Evolutionary conservation across 2,113 vertebrate species (phyloP).

Genomic region (Azemiops feae): DNA sequence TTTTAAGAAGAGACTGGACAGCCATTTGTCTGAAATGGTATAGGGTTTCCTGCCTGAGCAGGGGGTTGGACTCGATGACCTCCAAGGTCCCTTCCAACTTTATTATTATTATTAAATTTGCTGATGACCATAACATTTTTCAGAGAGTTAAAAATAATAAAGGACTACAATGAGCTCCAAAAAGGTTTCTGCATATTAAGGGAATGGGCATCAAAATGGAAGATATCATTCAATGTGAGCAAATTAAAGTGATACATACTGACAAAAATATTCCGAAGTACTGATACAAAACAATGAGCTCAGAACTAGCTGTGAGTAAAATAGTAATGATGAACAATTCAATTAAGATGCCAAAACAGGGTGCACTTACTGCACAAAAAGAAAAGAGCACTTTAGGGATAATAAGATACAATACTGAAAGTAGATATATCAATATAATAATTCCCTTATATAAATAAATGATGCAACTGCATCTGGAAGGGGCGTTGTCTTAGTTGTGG

Average conservation of each 20-base stretch:
- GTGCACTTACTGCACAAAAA: not conserved
- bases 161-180: not conserved
- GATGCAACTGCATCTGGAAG: not conserved
- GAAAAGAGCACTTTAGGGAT: not conserved
- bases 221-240: not conserved
- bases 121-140: not conserved
- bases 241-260: not conserved
- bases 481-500: too few relatives aligned
- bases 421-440: not conserved
- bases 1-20: too few relatives aligned
- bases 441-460: not conserved
- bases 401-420: not conserved
- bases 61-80: too few relatives aligned
- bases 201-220: not conserved
- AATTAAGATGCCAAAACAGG: not conserved
- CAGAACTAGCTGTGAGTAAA: not conserved
- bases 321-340: not conserved
- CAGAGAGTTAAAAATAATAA: not conserved
- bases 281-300: not conserved
- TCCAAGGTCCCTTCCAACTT: too few relatives aligned
- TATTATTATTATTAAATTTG: too few relatives aligned
- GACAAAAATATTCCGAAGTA: not conserved
- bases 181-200: not conserved
- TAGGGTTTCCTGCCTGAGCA: too few relatives aligned
- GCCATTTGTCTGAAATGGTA: too few relatives aligned